A percentile compares a stretch with the other conserved stretches of the same genome.
Conservation (phyloP, 2,113 vertebrate genomes). For the Thryonomys swinderianus region DNA sequence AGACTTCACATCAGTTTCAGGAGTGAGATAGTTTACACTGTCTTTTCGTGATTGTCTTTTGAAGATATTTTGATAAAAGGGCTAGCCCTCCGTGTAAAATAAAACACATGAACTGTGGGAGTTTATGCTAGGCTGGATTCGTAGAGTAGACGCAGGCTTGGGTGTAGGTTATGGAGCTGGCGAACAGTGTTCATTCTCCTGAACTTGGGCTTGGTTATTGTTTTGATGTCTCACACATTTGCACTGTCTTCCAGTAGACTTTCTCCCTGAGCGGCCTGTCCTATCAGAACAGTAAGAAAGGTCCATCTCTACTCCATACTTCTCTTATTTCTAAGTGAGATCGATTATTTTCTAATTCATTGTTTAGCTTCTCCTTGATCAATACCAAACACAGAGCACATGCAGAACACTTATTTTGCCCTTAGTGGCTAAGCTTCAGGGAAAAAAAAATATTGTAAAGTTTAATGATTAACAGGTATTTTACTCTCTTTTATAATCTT, state of each 20-base stretch:
- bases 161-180: no score
- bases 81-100: background rate
- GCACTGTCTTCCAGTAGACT: no score
- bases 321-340: background rate
- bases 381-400: background rate
- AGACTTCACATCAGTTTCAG: background rate
- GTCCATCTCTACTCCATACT: background rate
- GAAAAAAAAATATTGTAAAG: slow-evolving; percentile 1
- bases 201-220: background rate
- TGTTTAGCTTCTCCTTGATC: background rate
- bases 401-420: background rate
- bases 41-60: background rate
- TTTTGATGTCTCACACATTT: background rate
- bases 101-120: background rate
- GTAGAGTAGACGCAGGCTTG: background rate
- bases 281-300: background rate
- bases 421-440: background rate
- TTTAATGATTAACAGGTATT: slow-evolving; percentile 33
- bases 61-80: background rate
- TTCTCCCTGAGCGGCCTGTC: background rate
- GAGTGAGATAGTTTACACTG: background rate
- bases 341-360: background rate
- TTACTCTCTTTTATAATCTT: background rate
- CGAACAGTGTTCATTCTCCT: background rate
- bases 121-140: background rate